These are phyloP conservation scores for Cheirogaleus major DNA, from an alignment of 2,797 vertebrate genomes.

Conservation along the genomic window DNA sequence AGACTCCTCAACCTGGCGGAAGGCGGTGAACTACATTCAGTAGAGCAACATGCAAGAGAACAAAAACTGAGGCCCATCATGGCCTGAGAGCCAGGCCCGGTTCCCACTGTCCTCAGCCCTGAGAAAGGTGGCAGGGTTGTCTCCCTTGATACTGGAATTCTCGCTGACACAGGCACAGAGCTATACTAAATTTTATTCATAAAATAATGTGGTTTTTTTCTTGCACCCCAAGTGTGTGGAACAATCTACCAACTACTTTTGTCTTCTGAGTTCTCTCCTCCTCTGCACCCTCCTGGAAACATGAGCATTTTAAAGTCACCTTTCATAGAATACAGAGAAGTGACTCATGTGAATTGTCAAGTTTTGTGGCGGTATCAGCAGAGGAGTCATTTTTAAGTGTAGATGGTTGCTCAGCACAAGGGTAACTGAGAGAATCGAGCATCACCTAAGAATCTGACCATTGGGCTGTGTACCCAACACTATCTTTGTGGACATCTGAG, in stretches of 20 bases:
- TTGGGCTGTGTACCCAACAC: background rate
- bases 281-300: background rate
- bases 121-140: background rate
- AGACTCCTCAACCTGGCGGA: background rate
- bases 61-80: background rate
- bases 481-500: background rate
- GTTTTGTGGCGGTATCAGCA: background rate
- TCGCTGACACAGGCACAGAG: background rate
- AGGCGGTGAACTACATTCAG: background rate
- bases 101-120: background rate
- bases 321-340: background rate
- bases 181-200: background rate
- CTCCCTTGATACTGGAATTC: background rate
- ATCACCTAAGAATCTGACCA: background rate
- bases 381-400: background rate
- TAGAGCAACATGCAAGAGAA: background rate
- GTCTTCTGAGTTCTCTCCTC: background rate
- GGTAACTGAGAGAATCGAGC: background rate
- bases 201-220: background rate
- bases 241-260: background rate
- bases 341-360: background rate
- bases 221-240: background rate
- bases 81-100: background rate
- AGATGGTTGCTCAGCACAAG: background rate
- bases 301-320: background rate